phyloP scores from a whole-genome alignment of 2,113 vertebrate genomes.

The Callopanchax toddi region DNA sequence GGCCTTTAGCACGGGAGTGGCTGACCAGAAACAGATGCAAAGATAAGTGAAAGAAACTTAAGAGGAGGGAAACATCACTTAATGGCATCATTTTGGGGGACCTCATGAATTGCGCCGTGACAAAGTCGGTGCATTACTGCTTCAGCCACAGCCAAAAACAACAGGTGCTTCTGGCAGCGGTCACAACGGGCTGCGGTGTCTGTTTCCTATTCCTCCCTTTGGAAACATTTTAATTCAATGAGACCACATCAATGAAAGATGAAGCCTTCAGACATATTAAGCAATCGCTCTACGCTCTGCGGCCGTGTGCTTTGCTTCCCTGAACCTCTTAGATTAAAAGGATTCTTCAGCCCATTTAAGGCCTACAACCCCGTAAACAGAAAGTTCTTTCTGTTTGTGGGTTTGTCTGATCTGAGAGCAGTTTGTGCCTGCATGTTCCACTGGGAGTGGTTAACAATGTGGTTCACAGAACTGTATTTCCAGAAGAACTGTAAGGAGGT shows the following conservation, averaged over 20 bases:
- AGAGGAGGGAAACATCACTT: not conserved
- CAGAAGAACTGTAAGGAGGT: slow-evolving; percentile 1
- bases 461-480: slow-evolving; percentile 26
- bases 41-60: not conserved
- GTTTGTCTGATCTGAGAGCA: slow-evolving; percentile 49
- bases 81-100: slow-evolving; percentile 39
- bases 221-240: slow-evolving; percentile 46
- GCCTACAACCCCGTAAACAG: slow-evolving; percentile 17
- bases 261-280: slow-evolving; percentile 21
- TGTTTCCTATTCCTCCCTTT: slow-evolving; percentile 38
- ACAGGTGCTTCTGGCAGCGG: slow-evolving; percentile 51
- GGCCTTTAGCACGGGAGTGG: slow-evolving; percentile 56
- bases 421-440: not conserved
- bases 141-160: slow-evolving; percentile 52
- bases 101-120: slow-evolving; percentile 7
- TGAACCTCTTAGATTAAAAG: slow-evolving; percentile 52
- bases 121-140: slow-evolving; percentile 34
- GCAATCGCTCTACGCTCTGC: not conserved
- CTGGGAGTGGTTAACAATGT: slow-evolving; percentile 34
- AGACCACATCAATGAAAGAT: slow-evolving; percentile 51
- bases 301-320: slow-evolving; percentile 1
- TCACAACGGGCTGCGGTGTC: slow-evolving; percentile 24
- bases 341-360: slow-evolving; percentile 37
- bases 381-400: slow-evolving; percentile 38
- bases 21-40: slow-evolving; percentile 61